Base-by-base conservation (phyloP, 2,888 invertebrate genomes). In the Chelonus formosanus region DNA sequence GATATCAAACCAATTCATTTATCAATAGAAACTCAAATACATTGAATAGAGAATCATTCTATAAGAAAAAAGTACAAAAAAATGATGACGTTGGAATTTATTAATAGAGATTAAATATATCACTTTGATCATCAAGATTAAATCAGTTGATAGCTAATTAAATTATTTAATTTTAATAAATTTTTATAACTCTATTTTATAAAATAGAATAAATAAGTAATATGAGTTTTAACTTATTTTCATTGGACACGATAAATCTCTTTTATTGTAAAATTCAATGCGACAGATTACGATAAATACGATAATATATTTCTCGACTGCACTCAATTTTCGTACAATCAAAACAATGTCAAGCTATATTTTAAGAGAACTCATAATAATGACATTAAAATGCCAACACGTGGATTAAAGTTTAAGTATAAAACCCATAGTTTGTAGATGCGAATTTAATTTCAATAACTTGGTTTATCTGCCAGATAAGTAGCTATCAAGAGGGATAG, bases 291-390 rank as follows among this genome's bases (percentile, higher is more conserved):
- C 10, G 48, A 48, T 48, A 48, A 48, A 48, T 48, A 20, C 48
- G 48, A 31, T n/a, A 48, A 48, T 48, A 20, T 48, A 6, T 48
- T 44, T 48, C 20, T 10, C 48, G n/a, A 48, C 20, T 48, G 31
- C 48, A 48, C 31, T 48, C 6, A 10, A 48, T 48, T 48, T 48
- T 48, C 10, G 10, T n/a, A 7, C 31, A 48, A 48, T 48, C 48
- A 48, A 20, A 48, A 48, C 48, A 48, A 5, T 31, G n/a, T 47
- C 6, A 8, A n/a, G 59, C 36, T 65, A 71, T 72, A 72, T 74
- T 75, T 75, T 74, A 68, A 70, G 71, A 70, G 57, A 50, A 66
- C 67, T 73, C 71, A 71, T 72, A 72, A 75, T 75, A 73, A 74
- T 73, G 75, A 73, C 75, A 75, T 75, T 75, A 75, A 74, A 75